A percentile compares a stretch with the other conserved stretches of the same genome.
These are phyloP conservation scores for Loriculus beryllinus DNA, from an alignment of 2,797 vertebrate species.

Conservation along the genomic window DNA sequence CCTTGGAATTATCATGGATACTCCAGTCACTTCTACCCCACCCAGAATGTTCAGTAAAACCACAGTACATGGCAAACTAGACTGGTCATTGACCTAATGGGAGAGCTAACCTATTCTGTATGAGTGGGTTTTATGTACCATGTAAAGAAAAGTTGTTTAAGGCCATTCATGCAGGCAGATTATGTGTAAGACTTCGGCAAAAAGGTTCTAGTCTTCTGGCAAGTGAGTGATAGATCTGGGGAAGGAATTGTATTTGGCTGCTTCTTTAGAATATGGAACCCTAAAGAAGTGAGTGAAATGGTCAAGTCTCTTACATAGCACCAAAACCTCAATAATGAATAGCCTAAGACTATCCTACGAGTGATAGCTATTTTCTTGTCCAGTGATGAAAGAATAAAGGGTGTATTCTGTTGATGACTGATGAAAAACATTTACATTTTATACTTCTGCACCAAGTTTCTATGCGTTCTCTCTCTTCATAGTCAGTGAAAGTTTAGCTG, in stretches of 20 bases:
- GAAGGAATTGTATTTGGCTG: background rate
- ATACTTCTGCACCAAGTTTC: background rate
- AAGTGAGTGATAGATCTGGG: background rate
- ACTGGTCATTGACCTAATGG: background rate
- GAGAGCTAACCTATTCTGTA: background rate
- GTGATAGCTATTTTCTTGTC: background rate
- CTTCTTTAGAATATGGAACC: background rate
- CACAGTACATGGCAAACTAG: background rate
- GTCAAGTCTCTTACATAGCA: background rate
- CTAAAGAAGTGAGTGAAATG: background rate
- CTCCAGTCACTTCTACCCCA: background rate
- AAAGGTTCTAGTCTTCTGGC: background rate
- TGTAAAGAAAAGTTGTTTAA: background rate
- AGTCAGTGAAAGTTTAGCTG: background rate
- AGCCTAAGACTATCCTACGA: background rate
- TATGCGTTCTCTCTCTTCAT: fast-evolving
- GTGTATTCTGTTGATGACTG: background rate
- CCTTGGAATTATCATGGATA: background rate
- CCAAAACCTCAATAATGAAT: background rate
- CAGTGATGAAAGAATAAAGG: background rate
- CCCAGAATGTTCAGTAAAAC: background rate
- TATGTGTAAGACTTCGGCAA: background rate
- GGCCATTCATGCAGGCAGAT: background rate
- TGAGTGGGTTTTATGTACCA: background rate
- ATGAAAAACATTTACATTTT: background rate